A percentile compares a stretch with the other conserved stretches of the same genome.
Conservation (phyloP, 35 echinoderm and acorn worm species). For the Apostichopus japonicus region DNA sequence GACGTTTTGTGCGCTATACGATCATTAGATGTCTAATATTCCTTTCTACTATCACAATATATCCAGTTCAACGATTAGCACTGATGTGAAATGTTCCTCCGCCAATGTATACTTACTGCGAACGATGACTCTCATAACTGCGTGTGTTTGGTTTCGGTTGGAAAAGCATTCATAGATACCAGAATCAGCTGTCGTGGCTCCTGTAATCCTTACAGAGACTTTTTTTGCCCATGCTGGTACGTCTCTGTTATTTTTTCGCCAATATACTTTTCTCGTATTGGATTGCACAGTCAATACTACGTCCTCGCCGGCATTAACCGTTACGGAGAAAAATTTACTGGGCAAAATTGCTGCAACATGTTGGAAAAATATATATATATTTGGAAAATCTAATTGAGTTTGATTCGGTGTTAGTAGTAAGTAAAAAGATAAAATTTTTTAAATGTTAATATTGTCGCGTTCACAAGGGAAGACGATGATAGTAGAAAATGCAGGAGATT, state of each 20-base stretch:
- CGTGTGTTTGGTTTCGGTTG: background rate
- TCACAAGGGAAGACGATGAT: no score
- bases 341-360: background rate
- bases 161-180: conserved; percentile 12
- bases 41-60: no score
- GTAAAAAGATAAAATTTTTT: no score
- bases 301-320: background rate
- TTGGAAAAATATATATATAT: background rate
- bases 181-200: background rate
- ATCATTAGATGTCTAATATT: no score
- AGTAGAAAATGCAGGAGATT: no score
- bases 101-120: background rate
- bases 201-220: background rate
- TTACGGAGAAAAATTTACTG: background rate
- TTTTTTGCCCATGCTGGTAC: background rate
- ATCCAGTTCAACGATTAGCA: no score
- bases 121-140: conserved; percentile 14
- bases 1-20: no score
- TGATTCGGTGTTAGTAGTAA: no score
- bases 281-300: background rate
- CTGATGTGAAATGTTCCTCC: no score
- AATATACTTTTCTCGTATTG: background rate
- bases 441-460: no score
- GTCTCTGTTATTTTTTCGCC: background rate
- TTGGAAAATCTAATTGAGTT: no score